Percentiles rank a stretch among this genome's conserved stretches.
These are phyloP conservation scores for Dilophus febrilis DNA, from an alignment of 2,888 invertebrate species.

Conservation along the genomic window DNA sequence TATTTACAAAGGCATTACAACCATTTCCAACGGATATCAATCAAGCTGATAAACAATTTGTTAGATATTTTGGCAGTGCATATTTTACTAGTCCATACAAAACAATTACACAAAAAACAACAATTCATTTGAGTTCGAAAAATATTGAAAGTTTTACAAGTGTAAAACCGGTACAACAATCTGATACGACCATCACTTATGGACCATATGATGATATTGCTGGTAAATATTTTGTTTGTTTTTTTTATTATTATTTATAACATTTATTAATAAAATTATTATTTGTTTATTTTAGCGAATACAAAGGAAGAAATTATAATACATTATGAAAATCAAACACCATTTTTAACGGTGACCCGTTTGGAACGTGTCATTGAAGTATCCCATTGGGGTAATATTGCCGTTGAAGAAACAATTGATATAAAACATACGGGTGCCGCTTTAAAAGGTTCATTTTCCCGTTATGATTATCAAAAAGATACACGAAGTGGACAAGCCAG, in stretches of 20 bases:
- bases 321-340: slow-evolving; percentile 92
- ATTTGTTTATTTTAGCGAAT: slow-evolving; percentile 23
- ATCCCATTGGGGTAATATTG: slow-evolving; percentile 99
- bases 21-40: slow-evolving; percentile 80
- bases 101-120: slow-evolving; percentile 65
- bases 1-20: slow-evolving; percentile 54
- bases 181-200: slow-evolving; percentile 67
- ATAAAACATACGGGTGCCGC: slow-evolving; percentile 83
- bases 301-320: slow-evolving; percentile 49
- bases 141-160: slow-evolving; percentile 70
- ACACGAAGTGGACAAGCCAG: slow-evolving; percentile 74
- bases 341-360: slow-evolving; percentile 83
- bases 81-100: slow-evolving; percentile 73
- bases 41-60: slow-evolving; percentile 87
- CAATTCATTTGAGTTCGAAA: slow-evolving; percentile 56
- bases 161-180: slow-evolving; percentile 59
- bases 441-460: slow-evolving; percentile 86
- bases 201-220: slow-evolving; percentile 72
- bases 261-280: neutral
- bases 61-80: slow-evolving; percentile 69
- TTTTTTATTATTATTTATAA: slow-evolving; percentile 14
- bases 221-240: slow-evolving; percentile 31
- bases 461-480: slow-evolving; percentile 94
- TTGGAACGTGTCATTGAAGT: slow-evolving; percentile 82
- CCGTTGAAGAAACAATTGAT: slow-evolving; percentile 87